phyloP scores from a whole-genome alignment of 2,113 vertebrate genomes.

The Vimba vimba region DNA sequence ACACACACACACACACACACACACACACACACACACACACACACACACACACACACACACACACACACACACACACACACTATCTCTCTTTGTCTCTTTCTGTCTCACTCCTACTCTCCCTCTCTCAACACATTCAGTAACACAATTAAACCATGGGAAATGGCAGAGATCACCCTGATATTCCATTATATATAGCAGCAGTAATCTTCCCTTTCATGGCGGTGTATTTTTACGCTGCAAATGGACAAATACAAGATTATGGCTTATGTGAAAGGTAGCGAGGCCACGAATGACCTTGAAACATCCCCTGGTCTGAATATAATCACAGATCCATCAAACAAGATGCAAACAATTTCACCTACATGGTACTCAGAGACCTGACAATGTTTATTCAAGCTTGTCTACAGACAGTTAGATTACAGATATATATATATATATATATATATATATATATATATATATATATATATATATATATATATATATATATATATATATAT shows the following conservation, averaged over 20 bases:
- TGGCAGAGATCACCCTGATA: slow-evolving; percentile 29
- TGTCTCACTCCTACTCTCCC: slow-evolving; percentile 2
- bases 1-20: slow-evolving; percentile 65
- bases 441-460: too few species aligned
- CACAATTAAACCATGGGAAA: slow-evolving; percentile 38
- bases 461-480: too few species aligned
- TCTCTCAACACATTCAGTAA: slow-evolving; percentile 24
- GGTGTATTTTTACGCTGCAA: slow-evolving; percentile 19
- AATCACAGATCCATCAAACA: neutral
- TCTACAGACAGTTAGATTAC: neutral
- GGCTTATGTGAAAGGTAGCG: neutral
- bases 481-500: too few species aligned
- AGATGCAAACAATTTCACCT: slow-evolving; percentile 20
- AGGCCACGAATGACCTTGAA: slow-evolving; percentile 12
- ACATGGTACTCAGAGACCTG: neutral
- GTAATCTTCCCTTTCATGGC: slow-evolving; percentile 25
- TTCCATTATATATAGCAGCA: slow-evolving; percentile 36
- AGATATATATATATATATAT: too few species aligned
- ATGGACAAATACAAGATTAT: slow-evolving; percentile 40
- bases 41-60: slow-evolving; percentile 65
- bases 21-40: slow-evolving; percentile 65
- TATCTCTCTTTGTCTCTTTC: slow-evolving; percentile 35
- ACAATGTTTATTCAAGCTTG: slow-evolving; percentile 10
- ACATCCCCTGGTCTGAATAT: neutral
- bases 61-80: slow-evolving; percentile 66